Base-by-base conservation (phyloP, 2,888 invertebrate species). In the Charanyca ferruginea region DNA sequence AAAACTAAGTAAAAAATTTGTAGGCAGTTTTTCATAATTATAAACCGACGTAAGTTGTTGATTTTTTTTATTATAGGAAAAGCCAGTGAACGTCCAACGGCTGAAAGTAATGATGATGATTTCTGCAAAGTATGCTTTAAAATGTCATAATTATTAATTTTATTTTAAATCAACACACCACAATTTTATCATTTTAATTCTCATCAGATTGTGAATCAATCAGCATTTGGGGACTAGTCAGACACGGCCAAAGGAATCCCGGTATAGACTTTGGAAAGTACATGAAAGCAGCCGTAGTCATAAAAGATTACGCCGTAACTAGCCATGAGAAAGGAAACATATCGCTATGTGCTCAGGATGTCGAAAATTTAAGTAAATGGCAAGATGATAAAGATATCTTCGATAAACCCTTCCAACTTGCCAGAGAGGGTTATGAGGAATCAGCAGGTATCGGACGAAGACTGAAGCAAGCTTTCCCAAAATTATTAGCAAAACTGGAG, bases 371-470 rank as follows among this genome's bases (percentile, higher is more conserved):
- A 66, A 87, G 79, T 22, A 83, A 87, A 44, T 93, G 91, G 91
- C 67, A 78, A 44, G 51, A 85, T 16, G 87, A 91, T 69, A 77
- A 69, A 2, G 84, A 87, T 48, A 84, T 92, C 72, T 90, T 92
- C 51, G 85, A 87, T 51, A 84, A 90, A 60, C 79, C 83, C 28
- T 78, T 80, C 23, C 83, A 89, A 67, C 87, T 94, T 47, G 87
- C 89, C 2, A 83, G 89, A 28, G 93, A 94, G 77, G 96, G 96
- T 25, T 93, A 94, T 85, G 95, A 96, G 79, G 98, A 98, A 88
- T 89, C 97, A 78, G 93, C 94, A 76, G 96, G 96, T 53, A 93
- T 98, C 13, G 97, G 89, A 7, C 87, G 83, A 57, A 89, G 94
- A 63, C 73, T 94, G 25, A 91, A 88, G 77, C 85, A 90, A 73